Evolutionary conservation across 2,113 vertebrate species (phyloP), one percentile per base, ranked within the genome.

Genomic region (Petrocephalus microphthalmus): DNA sequence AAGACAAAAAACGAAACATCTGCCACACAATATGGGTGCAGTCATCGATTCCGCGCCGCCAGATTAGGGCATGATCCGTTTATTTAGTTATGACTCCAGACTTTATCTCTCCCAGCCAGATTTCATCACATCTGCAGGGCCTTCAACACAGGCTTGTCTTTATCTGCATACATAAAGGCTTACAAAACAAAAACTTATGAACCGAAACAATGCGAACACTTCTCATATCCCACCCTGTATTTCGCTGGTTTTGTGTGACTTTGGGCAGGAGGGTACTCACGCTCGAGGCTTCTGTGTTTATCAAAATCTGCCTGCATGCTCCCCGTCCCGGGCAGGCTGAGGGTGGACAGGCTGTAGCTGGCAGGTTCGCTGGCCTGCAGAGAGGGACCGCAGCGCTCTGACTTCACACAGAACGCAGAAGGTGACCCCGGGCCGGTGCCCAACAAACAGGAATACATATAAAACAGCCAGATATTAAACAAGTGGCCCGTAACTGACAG

Each of bases 301-400:
- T 97, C 97, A 67, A 93, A 37, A 49, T 95, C 97, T 52, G 91
- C 88, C 0, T 91, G 90, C 47, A 91, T 89, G 74, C 92, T 94
- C 67, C 92, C 96, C 42, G 94, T 93, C 54, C 94, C 92, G 0
- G 94, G 93, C 37, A 95, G 92, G 64, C 91, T 92, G 81, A 95
- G 96, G 0, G 95, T 94, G 17, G 94, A 93, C 64, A 94, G 90
- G 90, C 95, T 96, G 89, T 93, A 91, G 83, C 94, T 93, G 83
- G 90, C 91, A 0, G 90, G 93, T 91, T 99, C 98, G 89, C 97
- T 98, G 89, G 96, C 92, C 97, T 98, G 91, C 54, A 91, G 29
- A 20, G 3, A 53, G 13, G 25, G 1, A 33, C n/a, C 17, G 7
- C 71, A 78, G 67, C 5, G 67, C 29, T 74, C 17, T 74, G 67